Evolutionary conservation across 1,140 invertebrate genomes (phyloP), one percentile per base, ranked within the genome.

Genomic region (Apis florea): DNA sequence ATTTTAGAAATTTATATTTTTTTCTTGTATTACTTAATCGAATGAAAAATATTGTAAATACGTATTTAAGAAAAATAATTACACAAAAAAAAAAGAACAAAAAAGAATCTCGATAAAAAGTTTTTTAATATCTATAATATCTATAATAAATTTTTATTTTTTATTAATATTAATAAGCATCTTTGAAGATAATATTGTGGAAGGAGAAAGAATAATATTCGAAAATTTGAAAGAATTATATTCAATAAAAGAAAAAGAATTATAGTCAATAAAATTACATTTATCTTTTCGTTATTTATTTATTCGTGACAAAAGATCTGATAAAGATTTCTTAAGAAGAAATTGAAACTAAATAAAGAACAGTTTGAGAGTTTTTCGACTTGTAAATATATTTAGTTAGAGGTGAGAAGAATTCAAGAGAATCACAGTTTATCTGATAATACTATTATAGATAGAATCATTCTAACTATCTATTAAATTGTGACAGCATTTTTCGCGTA

Each of bases 361-460:
- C n/a, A 17, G 56, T 49, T 49, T 2, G 24, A 74, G 26, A 24
- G 21, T 31, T n/a, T 53, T 73, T 63, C 17, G 58, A 79, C 53
- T 67, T 75, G 79, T 75, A 75, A 53, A 75, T 81, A 75, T 24
- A 21, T 67, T 21, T 24, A 80, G 31, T 58, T 66, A 80, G 26
- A 26, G 17, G 10, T 19, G 40, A 66, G 11, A 51, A 47, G 12
- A 24, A 58, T 17, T 63, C 12, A 1, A 31, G 11, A 11, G 1
- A 13, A 58, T 17, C 5, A 67, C 1, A 49, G 13, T 6, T 49
- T 19, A 67, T n/a, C 40, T n/a, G 40, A 21, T 26, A 10, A 26
- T 5, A 26, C 19, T 74, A 10, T 74, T 31, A 49, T 17, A 49
- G n/a, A 26, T 74, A 51, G 24, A 51, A n/a, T 63, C 47, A 31